These are phyloP conservation scores for Odocoileus hemionus DNA, from an alignment of 2,113 vertebrate species.

Conservation along the genomic window DNA sequence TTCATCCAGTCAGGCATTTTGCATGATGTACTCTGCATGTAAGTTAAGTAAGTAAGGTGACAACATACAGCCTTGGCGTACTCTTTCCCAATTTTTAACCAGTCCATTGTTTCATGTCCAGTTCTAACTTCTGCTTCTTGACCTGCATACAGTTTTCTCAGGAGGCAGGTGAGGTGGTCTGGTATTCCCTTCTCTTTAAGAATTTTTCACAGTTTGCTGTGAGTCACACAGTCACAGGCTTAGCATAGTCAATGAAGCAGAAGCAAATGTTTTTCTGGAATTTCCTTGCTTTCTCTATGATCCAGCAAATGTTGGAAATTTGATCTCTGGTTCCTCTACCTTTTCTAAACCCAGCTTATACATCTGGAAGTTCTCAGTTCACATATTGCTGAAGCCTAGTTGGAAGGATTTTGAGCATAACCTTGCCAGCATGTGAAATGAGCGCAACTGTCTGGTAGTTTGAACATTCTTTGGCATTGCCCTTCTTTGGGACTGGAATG, in stretches of 20 bases:
- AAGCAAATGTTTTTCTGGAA: background rate
- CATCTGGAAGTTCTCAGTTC: background rate
- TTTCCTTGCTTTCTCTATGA: background rate
- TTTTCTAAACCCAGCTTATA: background rate
- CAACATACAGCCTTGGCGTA: background rate
- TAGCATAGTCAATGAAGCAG: background rate
- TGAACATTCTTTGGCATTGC: background rate
- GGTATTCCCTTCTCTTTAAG: background rate
- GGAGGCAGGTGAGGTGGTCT: background rate
- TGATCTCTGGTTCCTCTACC: background rate
- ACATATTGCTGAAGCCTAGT: background rate
- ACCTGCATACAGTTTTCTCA: background rate
- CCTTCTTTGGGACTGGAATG: background rate
- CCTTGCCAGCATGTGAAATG: background rate
- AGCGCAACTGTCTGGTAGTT: fast-evolving
- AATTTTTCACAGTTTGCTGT: background rate
- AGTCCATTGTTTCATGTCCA: background rate
- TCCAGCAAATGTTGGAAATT: background rate
- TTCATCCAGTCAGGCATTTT: background rate
- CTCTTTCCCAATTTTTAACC: background rate
- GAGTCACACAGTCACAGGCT: background rate
- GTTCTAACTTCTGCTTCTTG: background rate
- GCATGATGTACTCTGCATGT: background rate
- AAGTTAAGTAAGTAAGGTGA: background rate
- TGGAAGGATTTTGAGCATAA: background rate